Conservation (phyloP, 2,797 vertebrate species). For the Molossus molossus region DNA sequence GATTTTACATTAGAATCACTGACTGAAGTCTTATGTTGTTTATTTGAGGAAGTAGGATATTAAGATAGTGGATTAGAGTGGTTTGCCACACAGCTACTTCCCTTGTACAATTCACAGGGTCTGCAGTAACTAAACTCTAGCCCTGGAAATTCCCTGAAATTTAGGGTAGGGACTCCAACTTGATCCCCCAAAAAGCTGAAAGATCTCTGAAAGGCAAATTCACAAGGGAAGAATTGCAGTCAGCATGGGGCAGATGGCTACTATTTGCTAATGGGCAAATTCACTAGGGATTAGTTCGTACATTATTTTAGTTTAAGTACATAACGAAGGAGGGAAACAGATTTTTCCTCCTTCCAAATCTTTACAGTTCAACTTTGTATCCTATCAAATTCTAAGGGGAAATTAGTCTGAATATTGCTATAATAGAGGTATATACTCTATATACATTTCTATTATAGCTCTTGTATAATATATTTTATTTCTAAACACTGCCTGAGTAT, state of each 20-base stretch:
- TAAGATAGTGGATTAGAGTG: background rate
- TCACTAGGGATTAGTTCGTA: background rate
- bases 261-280: slow-evolving; percentile 53
- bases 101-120: background rate
- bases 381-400: background rate
- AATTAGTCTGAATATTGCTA: slow-evolving; percentile 43
- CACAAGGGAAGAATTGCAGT: slow-evolving; percentile 37
- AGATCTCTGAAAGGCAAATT: slow-evolving; percentile 50
- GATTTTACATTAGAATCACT: slow-evolving; percentile 33
- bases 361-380: slow-evolving; percentile 62
- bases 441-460: slow-evolving; percentile 39
- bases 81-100: slow-evolving; percentile 22
- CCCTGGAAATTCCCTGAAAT: background rate
- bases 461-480: slow-evolving; percentile 32
- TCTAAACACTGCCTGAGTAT: slow-evolving; percentile 7
- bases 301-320: slow-evolving; percentile 24
- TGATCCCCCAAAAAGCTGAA: slow-evolving; percentile 5
- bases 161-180: slow-evolving; percentile 28
- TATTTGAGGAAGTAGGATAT: background rate
- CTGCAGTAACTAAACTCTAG: background rate
- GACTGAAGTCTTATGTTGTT: background rate
- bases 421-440: background rate
- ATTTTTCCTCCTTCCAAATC: slow-evolving; percentile 37
- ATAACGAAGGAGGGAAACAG: slow-evolving; percentile 26
- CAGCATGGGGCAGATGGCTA: slow-evolving; percentile 18